A percentile compares a stretch with the other conserved stretches of the same genome.
Evolutionary conservation across 1,140 invertebrate species (phyloP).

Genomic region (Neelides sp.): DNA sequence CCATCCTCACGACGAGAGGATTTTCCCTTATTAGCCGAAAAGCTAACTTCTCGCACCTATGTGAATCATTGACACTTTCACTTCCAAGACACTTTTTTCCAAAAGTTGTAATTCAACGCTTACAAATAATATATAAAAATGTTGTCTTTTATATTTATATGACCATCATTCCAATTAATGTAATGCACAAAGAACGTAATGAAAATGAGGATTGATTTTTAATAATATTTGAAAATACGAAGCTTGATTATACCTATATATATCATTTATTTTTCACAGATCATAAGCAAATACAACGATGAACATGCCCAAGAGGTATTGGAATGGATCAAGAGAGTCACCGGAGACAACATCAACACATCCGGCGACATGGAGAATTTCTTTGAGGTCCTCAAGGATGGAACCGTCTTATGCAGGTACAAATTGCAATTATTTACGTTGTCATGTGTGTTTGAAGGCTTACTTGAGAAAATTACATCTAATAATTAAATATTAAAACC

Average conservation of each 20-base stretch:
- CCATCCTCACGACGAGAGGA: too few relatives aligned
- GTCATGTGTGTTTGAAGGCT: not conserved
- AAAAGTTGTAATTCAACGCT: too few relatives aligned
- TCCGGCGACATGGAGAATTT: constrained; percentile 84
- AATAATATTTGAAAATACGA: not conserved
- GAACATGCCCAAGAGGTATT: constrained; percentile 76
- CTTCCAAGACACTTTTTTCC: too few relatives aligned
- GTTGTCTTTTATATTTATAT: too few relatives aligned
- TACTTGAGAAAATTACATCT: not conserved
- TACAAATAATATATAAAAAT: too few relatives aligned
- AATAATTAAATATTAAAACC: not conserved
- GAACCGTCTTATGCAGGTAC: constrained; percentile 71
- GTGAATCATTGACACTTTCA: too few relatives aligned
- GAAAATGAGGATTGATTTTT: too few relatives aligned
- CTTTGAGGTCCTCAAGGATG: constrained; percentile 73
- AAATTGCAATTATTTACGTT: not conserved
- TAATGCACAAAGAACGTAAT: too few relatives aligned
- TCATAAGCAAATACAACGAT: constrained; percentile 89
- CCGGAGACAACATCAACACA: constrained; percentile 55
- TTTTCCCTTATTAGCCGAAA: too few relatives aligned
- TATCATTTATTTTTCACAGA: constrained; percentile 48
- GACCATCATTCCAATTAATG: too few relatives aligned
- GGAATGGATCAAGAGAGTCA: constrained; percentile 78
- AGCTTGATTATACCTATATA: not conserved
- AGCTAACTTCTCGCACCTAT: too few relatives aligned